Evolutionary conservation across 2,888 invertebrate species (phyloP).

Genomic region (Pristionchus japonicus): DNA sequence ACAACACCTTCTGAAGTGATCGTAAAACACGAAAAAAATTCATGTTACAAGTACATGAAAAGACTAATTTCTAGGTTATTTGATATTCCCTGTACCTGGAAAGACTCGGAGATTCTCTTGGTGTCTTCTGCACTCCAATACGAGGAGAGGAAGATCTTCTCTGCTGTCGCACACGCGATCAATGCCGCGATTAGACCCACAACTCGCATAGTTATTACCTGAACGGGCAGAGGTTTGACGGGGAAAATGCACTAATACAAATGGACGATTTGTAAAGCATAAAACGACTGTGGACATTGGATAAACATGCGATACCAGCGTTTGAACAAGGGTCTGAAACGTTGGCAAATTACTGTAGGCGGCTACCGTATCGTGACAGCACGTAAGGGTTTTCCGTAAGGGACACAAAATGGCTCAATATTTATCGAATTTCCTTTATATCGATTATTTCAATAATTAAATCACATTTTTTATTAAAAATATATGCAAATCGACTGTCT

Average conservation of each 20-base stretch:
- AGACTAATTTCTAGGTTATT: background rate
- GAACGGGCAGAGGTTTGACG: background rate
- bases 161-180: conserved; percentile 16
- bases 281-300: background rate
- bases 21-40: background rate
- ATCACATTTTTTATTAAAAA: background rate
- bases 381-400: background rate
- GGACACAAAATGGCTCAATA: background rate
- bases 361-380: too few relatives aligned
- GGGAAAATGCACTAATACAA: background rate
- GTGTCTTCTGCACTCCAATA: conserved; percentile 45
- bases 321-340: conserved; percentile 40
- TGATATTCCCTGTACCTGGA: background rate
- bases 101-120: conserved; percentile 41
- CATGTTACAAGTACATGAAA: background rate
- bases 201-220: conserved; percentile 40
- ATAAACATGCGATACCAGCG: conserved; percentile 7
- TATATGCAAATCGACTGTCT: background rate
- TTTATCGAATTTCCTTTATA: background rate
- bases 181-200: conserved; percentile 25
- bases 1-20: background rate
- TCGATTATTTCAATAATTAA: background rate
- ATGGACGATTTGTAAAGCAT: background rate
- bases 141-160: conserved; percentile 44
- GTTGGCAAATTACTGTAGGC: conserved; percentile 45